Evolutionary conservation across 2,888 invertebrate genomes (phyloP), one percentile per base, ranked within the genome.

Genomic region (Acleris sparsana): DNA sequence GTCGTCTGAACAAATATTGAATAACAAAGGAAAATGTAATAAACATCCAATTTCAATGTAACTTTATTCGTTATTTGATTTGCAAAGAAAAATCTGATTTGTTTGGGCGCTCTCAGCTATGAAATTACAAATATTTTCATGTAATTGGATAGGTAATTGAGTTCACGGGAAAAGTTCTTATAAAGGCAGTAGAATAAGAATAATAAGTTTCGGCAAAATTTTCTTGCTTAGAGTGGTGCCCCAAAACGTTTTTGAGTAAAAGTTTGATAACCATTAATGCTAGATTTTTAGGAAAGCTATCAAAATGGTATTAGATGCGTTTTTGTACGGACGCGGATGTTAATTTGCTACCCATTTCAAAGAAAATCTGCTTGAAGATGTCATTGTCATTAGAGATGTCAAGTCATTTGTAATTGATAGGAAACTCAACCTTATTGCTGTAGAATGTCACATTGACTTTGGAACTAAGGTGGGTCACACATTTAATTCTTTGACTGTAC

Each of bases 11-110:
- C 39, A 39, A 39, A 39, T 39, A 46, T 46, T 46, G 17, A 46
- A 46, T n/a, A 13, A 48, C 33, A 64, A 64, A 59, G 48, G 48
- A 22, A 55, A 64, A 53, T 18, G 17, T 53, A 53, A 48, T 43
- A 18, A 53, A 33, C 25, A 58, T 53, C 17, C 53, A 48, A 59
- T 59, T 64, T 64, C 48, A 49, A 64, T 59, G 48, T 46, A 53
- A 22, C 57, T 44, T 20, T 39, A 22, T 55, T 59, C 39, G 53
- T 53, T 53, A 59, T 64, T 63, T 59, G 63, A 64, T 64, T 53
- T 39, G 53, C 58, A 59, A 53, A 64, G 58, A 48, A 53, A 53
- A 48, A 39, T n/a, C n/a, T 48, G 18, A 64, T 64, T 59, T 59
- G 53, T 64, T 64, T 64, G 25, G 11, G 17, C 44, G 63, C 48